Evolutionary conservation across 1,140 invertebrate genomes (phyloP), one percentile per base, ranked within the genome.

Genomic region (Meloidogyne chitwoodi): DNA sequence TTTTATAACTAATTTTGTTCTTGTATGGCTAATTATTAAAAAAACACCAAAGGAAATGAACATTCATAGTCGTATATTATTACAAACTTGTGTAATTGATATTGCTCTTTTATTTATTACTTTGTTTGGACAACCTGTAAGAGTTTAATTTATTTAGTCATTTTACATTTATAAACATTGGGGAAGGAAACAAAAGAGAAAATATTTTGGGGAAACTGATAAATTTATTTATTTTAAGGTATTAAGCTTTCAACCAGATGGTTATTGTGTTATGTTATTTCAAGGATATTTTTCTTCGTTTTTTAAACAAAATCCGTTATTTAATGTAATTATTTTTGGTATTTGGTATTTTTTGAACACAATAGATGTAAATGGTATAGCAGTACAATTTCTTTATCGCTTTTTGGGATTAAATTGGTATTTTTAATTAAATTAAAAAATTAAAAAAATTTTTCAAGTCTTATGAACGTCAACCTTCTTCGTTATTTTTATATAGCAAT

Each of bases 31-130:
- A 56, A 44, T 70, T 8, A 44, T 44, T 61, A 44, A 61, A 8
- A 44, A 61, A 44, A 70, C 68, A 16, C 61, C 68, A 2, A 70
- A 70, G 19, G 68, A 70, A 70, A 70, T 70, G 68, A 19, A 10
- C 19, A 27, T 22, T 16, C 61, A 44, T 34, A 70, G 68, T 48
- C 38, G 61, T 5, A 41, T 70, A 38, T 61, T 70, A 1, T 16
- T 70, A 44, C 68, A 70, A 44, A 70, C 68, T 70, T 70, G 68
- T 44, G 68, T 70, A 8, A 61, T 70, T 44, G 68, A 70, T 24
- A 26, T 68, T 31, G 24, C 48, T 11, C 27, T 68, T 38, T 12
- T 48, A 14, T 27, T 68, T 38, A 10, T 48, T 48, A 68, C 38
- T 27, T 14, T 48, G 0, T 48, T 68, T 48, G 67, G 38, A 26